These are phyloP conservation scores for Sarcoramphus papa DNA, from an alignment of 2,797 vertebrate species.

Conservation along the genomic window DNA sequence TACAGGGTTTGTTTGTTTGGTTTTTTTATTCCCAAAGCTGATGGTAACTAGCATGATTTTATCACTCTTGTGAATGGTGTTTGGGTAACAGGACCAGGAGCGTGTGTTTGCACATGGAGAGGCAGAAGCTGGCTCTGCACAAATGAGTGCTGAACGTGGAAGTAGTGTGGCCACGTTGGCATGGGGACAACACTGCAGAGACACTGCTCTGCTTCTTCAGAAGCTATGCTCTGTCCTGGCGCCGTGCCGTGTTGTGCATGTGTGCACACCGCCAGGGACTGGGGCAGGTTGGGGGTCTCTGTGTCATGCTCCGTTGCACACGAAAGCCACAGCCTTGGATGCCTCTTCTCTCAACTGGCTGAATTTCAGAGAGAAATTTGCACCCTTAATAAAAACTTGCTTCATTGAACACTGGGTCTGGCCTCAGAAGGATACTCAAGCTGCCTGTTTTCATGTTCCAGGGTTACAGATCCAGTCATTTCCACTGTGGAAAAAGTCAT, in stretches of 20 bases:
- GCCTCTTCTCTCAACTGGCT: neutral
- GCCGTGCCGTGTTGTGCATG: neutral
- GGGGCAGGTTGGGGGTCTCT: neutral
- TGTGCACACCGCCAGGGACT: neutral
- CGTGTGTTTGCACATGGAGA: accelerated
- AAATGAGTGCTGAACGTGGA: accelerated
- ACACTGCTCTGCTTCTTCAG: neutral
- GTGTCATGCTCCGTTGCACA: neutral
- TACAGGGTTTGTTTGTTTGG: neutral
- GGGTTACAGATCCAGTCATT: conserved; percentile 21
- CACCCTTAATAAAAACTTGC: conserved; percentile 6
- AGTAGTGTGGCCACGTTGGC: accelerated
- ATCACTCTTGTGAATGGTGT: neutral
- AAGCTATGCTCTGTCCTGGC: neutral
- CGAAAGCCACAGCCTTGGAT: neutral
- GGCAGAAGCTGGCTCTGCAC: neutral
- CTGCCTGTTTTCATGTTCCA: neutral
- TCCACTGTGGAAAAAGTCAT: conserved; percentile 58
- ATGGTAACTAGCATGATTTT: neutral
- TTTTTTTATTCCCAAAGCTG: neutral
- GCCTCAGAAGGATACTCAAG: conserved; percentile 7
- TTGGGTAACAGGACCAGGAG: neutral
- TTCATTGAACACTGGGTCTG: neutral
- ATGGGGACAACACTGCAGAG: neutral
- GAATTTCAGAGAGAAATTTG: conserved; percentile 27